These are phyloP conservation scores for Salvelinus sp. DNA, from an alignment of 2,113 vertebrate genomes.

Conservation along the genomic window DNA sequence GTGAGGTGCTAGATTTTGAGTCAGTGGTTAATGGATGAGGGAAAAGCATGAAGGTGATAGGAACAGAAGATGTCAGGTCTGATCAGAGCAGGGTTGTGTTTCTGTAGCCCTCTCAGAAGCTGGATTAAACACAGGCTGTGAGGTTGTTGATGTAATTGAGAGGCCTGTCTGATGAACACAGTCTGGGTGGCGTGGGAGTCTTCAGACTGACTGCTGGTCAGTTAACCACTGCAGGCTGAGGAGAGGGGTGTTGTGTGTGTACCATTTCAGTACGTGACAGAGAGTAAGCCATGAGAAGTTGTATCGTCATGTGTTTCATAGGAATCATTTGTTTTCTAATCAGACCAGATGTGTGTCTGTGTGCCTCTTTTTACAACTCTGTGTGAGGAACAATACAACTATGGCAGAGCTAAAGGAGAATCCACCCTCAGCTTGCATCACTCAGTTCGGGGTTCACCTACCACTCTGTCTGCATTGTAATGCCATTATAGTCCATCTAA, in stretches of 20 bases:
- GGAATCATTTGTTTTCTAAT: not conserved
- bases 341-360: not conserved
- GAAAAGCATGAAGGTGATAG: conserved; percentile 13
- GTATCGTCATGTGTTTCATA: no score
- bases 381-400: no score
- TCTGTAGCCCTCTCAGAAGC: conserved; percentile 55
- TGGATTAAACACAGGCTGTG: conserved; percentile 65
- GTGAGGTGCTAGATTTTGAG: not conserved
- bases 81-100: conserved; percentile 58
- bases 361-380: no score
- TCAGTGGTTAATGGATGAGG: not conserved
- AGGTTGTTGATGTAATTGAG: conserved; percentile 68
- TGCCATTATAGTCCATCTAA: no score
- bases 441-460: no score
- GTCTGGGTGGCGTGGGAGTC: conserved; percentile 48
- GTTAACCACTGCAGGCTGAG: not conserved
- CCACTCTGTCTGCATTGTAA: no score
- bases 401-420: no score
- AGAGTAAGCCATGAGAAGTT: no score
- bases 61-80: conserved; percentile 53
- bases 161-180: conserved; percentile 62
- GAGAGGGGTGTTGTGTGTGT: no score
- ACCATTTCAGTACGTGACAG: no score
- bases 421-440: no score
- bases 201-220: not conserved